Evolutionary conservation across 1,140 invertebrate species (phyloP).

Genomic region (Apolygus lucorum): DNA sequence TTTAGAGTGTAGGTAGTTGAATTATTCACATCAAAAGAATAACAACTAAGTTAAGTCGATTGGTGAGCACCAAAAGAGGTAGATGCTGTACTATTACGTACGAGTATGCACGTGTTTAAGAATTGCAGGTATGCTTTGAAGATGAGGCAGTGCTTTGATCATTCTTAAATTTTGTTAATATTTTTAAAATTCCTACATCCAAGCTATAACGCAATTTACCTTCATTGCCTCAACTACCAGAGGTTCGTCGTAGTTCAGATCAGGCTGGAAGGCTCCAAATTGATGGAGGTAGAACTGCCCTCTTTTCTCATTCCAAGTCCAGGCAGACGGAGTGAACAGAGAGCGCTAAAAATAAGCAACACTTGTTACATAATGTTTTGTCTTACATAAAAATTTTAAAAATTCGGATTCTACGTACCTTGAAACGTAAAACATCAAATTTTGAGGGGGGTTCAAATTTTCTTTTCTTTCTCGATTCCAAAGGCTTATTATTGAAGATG

Average conservation of each 20-base stretch:
- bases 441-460: too few relatives aligned
- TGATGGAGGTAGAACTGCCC: conserved; percentile 68
- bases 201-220: conserved; percentile 36
- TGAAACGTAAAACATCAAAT: too few relatives aligned
- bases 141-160: background rate
- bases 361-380: too few relatives aligned
- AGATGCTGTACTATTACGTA: background rate
- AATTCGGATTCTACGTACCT: too few relatives aligned
- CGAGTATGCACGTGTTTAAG: background rate
- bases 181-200: background rate
- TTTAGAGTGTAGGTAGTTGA: too few relatives aligned
- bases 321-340: conserved; percentile 43
- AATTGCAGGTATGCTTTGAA: background rate
- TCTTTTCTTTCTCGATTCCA: too few relatives aligned
- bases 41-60: background rate
- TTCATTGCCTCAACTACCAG: conserved; percentile 51
- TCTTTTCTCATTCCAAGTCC: conserved; percentile 52
- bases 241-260: conserved; percentile 56
- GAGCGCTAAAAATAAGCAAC: background rate
- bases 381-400: too few relatives aligned
- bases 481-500: too few relatives aligned
- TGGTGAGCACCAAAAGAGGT: background rate
- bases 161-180: background rate
- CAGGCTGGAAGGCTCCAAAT: conserved; percentile 58
- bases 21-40: background rate